These are phyloP conservation scores for Acrobeloides nanus DNA, from an alignment of 2,888 invertebrate species.

Conservation along the genomic window DNA sequence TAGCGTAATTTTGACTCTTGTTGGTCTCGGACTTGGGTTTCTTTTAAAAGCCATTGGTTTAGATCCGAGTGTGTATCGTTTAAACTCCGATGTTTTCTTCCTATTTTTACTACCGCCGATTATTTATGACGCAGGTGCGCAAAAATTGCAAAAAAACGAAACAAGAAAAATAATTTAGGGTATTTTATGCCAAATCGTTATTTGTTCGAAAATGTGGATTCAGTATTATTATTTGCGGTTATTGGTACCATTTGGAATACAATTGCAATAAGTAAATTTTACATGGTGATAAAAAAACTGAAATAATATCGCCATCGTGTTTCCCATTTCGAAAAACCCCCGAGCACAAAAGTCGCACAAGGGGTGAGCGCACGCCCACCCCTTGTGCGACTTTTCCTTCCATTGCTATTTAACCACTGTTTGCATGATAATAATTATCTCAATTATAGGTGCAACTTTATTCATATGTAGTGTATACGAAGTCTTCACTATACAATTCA, in stretches of 20 bases:
- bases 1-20: slow-evolving; percentile 86
- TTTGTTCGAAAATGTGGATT: slow-evolving; percentile 93
- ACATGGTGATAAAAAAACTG: too few relatives aligned
- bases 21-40: slow-evolving; percentile 79
- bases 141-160: neutral
- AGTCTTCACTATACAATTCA: slow-evolving; percentile 21
- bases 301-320: too few relatives aligned
- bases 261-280: slow-evolving; percentile 57
- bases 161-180: slow-evolving; percentile 53
- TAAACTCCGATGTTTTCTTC: slow-evolving; percentile 78
- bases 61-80: slow-evolving; percentile 18
- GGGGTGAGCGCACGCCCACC: too few relatives aligned
- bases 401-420: too few relatives aligned
- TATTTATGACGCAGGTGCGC: slow-evolving; percentile 73
- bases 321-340: too few relatives aligned
- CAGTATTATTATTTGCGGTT: slow-evolving; percentile 79
- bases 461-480: slow-evolving; percentile 4
- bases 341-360: too few relatives aligned
- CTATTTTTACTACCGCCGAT: slow-evolving; percentile 95
- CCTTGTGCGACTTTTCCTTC: too few relatives aligned
- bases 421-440: neutral
- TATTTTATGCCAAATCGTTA: slow-evolving; percentile 96
- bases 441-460: slow-evolving; percentile 5
- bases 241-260: slow-evolving; percentile 94
- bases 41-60: slow-evolving; percentile 15